Percentiles rank a stretch among this genome's conserved stretches.
Conservation (phyloP, 2,113 vertebrate genomes). For the Anhinga rufa region DNA sequence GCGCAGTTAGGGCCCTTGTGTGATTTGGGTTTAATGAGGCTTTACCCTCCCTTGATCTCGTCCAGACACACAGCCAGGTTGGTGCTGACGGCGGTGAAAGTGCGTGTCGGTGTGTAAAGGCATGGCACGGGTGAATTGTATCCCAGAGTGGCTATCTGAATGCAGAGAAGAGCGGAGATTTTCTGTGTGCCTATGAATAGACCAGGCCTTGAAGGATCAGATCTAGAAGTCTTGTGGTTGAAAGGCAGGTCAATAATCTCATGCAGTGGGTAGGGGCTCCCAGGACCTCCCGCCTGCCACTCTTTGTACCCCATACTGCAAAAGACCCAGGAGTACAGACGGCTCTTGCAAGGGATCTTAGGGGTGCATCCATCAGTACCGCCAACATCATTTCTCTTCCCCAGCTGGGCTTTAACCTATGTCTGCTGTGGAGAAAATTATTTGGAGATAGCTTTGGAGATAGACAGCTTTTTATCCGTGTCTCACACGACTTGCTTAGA, state of each 20-base stretch:
- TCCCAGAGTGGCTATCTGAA: not conserved
- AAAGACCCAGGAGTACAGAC: not conserved
- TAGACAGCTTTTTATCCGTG: not conserved
- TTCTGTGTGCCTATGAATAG: not conserved
- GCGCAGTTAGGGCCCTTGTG: not conserved
- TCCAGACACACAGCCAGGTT: not conserved
- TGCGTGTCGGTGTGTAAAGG: accelerated
- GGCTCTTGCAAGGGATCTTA: not conserved
- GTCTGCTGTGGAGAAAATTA: not conserved
- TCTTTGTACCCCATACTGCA: not conserved
- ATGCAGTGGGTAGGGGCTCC: not conserved
- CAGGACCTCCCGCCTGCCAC: accelerated
- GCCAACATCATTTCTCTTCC: not conserved
- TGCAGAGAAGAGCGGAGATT: not conserved
- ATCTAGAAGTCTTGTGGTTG: not conserved
- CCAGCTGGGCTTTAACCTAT: not conserved
- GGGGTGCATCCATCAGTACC: not conserved
- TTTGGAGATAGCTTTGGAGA: not conserved
- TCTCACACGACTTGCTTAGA: not conserved
- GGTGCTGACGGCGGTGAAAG: not conserved
- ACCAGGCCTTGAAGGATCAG: not conserved
- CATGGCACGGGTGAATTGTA: not conserved
- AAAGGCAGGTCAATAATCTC: not conserved
- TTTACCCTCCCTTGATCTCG: not conserved
- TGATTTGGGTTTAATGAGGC: not conserved